Percentiles rank a stretch among this genome's conserved stretches.
These are phyloP conservation scores for Cantharis rustica DNA, from an alignment of 2,888 invertebrate genomes.

Conservation along the genomic window DNA sequence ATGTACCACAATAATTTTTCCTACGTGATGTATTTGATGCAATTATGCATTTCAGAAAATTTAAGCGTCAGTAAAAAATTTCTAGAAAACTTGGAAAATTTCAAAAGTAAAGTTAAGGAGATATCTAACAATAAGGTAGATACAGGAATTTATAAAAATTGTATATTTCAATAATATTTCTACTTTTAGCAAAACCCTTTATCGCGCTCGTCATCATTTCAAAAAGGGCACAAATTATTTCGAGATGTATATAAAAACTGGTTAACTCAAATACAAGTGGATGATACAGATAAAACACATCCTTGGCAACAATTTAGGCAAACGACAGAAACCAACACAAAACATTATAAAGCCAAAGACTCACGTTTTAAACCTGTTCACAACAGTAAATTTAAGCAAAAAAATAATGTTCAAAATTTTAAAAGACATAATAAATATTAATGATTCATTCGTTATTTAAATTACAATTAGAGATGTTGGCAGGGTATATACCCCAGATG, in stretches of 20 bases:
- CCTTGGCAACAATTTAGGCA: conserved; percentile 70
- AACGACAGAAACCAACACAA: conserved; percentile 45
- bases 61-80: conserved; percentile 67
- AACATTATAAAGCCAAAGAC: conserved; percentile 43
- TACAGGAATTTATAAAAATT: background rate
- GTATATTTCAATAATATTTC: background rate
- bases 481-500: too few species aligned
- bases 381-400: conserved; percentile 46
- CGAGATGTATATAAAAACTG: conserved; percentile 58
- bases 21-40: conserved; percentile 73
- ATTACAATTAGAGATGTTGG: too few species aligned
- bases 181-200: conserved; percentile 20
- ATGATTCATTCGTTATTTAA: too few species aligned
- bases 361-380: conserved; percentile 50
- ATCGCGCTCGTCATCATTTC: conserved; percentile 24
- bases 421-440: conserved; percentile 1
- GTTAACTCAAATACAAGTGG: conserved; percentile 56
- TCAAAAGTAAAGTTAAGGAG: conserved; percentile 62
- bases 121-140: conserved; percentile 60
- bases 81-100: conserved; percentile 66
- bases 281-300: conserved; percentile 59
- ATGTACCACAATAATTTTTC: conserved; percentile 64
- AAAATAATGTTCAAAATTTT: conserved; percentile 35
- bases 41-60: conserved; percentile 64
- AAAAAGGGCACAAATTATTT: conserved; percentile 56